Conservation (phyloP, 2,113 vertebrate species). For the Leptodactylus fuscus region DNA sequence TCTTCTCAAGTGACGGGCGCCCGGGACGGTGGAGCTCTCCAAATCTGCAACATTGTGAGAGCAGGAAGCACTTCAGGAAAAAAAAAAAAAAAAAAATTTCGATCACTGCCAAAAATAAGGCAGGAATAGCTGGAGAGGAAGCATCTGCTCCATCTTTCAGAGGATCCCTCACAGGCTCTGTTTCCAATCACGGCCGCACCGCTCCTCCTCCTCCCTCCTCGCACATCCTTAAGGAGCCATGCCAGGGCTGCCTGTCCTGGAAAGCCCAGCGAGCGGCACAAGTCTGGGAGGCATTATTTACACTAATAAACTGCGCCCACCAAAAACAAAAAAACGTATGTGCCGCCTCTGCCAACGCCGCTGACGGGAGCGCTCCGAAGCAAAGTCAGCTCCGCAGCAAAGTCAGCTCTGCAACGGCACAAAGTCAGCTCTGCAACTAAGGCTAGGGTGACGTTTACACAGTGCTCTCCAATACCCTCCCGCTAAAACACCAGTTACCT, state of each 20-base stretch:
- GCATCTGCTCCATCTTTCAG: constrained; percentile 65
- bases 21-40: constrained; percentile 59
- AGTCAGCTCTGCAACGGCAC: no score
- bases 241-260: constrained; percentile 61
- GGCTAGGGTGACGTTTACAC: no score
- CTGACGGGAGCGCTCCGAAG: no score
- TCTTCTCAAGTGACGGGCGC: constrained; percentile 7
- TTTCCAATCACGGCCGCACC: no score
- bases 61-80: constrained; percentile 59
- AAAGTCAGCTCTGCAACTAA: no score
- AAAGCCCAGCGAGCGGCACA: constrained; percentile 65
- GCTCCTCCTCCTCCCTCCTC: constrained; percentile 49
- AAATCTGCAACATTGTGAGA: constrained; percentile 53
- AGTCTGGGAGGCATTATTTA: constrained; percentile 67
- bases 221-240: constrained; percentile 59
- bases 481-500: no score
- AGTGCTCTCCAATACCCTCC: no score
- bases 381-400: no score
- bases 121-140: constrained; percentile 65
- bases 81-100: constrained; percentile 47
- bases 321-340: constrained; percentile 64
- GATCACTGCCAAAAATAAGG: constrained; percentile 57
- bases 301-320: constrained; percentile 66
- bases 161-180: constrained; percentile 62
- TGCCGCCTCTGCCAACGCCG: no score